Evolutionary conservation across 2,888 invertebrate genomes (phyloP).

Genomic region (Ichneumoninae sp.): DNA sequence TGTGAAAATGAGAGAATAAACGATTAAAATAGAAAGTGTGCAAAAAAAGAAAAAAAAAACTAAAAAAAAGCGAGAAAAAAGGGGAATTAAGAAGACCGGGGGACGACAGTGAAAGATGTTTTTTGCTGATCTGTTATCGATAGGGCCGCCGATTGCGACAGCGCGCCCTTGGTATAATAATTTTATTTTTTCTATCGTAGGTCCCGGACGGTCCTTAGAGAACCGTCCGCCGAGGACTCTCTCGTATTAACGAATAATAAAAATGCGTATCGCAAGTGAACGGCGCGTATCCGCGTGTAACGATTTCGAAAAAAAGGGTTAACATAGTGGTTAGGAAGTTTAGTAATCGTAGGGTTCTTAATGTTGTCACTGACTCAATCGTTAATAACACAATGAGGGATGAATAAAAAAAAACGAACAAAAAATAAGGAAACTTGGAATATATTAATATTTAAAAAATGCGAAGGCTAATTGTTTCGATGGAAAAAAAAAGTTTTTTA

Average conservation of each 20-base stretch:
- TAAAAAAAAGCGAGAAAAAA: background rate
- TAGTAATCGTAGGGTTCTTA: slow-evolving; percentile 49
- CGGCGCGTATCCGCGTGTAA: slow-evolving; percentile 43
- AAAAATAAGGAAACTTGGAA: slow-evolving; percentile 7
- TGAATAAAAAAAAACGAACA: slow-evolving; percentile 7
- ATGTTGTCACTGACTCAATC: slow-evolving; percentile 54
- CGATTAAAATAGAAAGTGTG: slow-evolving; percentile 27
- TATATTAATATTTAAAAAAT: slow-evolving; percentile 7
- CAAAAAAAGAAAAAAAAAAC: background rate
- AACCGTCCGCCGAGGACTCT: slow-evolving; percentile 60
- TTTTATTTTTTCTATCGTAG: slow-evolving; percentile 74
- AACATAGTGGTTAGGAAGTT: slow-evolving; percentile 63
- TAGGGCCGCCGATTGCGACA: slow-evolving; percentile 58
- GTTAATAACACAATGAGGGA: slow-evolving; percentile 38
- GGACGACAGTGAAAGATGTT: slow-evolving; percentile 69
- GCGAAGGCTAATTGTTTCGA: slow-evolving; percentile 41
- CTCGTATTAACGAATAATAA: slow-evolving; percentile 58
- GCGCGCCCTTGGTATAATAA: slow-evolving; percentile 71
- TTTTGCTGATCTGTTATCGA: slow-evolving; percentile 73
- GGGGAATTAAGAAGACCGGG: slow-evolving; percentile 28
- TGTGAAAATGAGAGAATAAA: slow-evolving; percentile 15
- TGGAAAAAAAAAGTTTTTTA: slow-evolving; percentile 30
- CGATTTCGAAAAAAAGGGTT: slow-evolving; percentile 47
- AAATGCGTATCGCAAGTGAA: slow-evolving; percentile 53
- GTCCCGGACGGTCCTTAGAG: slow-evolving; percentile 57